Evolutionary conservation across 1,140 invertebrate species (phyloP).

Genomic region (Microplitis demolitor): DNA sequence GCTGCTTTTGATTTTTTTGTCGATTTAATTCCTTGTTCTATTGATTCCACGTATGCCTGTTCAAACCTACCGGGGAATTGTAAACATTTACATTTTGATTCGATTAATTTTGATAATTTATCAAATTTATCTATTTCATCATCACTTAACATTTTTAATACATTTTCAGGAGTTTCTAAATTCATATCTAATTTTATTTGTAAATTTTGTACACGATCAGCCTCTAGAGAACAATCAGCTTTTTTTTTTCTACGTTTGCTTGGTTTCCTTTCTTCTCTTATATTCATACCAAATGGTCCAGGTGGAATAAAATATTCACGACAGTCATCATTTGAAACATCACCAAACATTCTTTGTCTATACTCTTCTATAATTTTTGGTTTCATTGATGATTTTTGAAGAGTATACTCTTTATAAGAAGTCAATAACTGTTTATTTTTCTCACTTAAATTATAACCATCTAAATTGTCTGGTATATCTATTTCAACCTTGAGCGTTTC

Average conservation of each 20-base stretch:
- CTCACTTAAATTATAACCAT: slow-evolving; percentile 30
- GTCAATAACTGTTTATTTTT: slow-evolving; percentile 42
- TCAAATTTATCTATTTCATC: neutral
- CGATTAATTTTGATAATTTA: slow-evolving; percentile 1
- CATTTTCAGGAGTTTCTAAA: slow-evolving; percentile 27
- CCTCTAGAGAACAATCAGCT: neutral
- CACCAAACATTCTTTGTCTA: slow-evolving; percentile 44
- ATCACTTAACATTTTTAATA: slow-evolving; percentile 8
- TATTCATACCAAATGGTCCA: slow-evolving; percentile 34
- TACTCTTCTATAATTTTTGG: neutral
- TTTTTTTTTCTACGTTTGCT: neutral
- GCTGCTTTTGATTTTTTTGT: neutral
- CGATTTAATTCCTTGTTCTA: neutral
- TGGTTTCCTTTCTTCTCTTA: neutral
- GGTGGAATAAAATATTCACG: slow-evolving; percentile 41
- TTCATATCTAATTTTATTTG: neutral
- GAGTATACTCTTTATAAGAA: slow-evolving; percentile 34
- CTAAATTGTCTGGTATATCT: slow-evolving; percentile 31
- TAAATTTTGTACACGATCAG: neutral
- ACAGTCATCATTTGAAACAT: neutral
- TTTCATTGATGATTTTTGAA: neutral
- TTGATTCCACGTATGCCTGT: neutral
- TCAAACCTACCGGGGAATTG: neutral
- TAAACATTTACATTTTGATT: neutral
- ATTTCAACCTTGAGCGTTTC: slow-evolving; percentile 40